A percentile compares a stretch with the other conserved stretches of the same genome.
Evolutionary conservation across 2,888 invertebrate genomes (phyloP).

Genomic region (Leucophora obtusa): DNA sequence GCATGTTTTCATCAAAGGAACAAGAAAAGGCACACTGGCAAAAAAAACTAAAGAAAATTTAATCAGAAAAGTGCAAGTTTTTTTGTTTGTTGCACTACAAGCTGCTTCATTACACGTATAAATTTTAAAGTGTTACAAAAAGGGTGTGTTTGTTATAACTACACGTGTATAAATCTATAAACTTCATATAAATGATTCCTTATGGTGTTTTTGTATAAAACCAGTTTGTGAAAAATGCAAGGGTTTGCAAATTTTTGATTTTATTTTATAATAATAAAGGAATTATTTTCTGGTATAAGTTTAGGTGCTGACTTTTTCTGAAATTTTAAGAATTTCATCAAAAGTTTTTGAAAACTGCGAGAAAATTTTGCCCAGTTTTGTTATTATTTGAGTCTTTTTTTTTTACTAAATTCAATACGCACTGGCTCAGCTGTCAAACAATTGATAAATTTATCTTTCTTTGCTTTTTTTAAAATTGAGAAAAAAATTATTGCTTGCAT

Average conservation of each 20-base stretch:
- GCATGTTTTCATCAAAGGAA: slow-evolving; percentile 22
- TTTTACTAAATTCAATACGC: too few species aligned
- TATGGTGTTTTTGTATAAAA: slow-evolving; percentile 3
- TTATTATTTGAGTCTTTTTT: too few species aligned
- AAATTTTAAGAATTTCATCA: too few species aligned
- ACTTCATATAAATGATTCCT: slow-evolving; percentile 25
- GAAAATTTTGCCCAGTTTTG: too few species aligned
- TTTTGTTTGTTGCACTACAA: slow-evolving; percentile 3
- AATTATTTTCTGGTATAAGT: too few species aligned
- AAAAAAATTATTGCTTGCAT: too few species aligned
- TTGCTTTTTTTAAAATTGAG: too few species aligned
- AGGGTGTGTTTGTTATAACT: slow-evolving; percentile 24
- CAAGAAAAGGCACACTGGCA: slow-evolving; percentile 18
- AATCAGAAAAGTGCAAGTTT: slow-evolving; percentile 47
- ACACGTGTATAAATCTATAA: slow-evolving; percentile 9
- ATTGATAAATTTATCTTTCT: too few species aligned
- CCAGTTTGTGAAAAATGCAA: not conserved
- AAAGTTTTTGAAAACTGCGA: too few species aligned
- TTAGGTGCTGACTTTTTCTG: too few species aligned
- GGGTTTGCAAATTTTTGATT: not conserved
- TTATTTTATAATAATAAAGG: too few species aligned
- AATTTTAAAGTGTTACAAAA: slow-evolving; percentile 39
- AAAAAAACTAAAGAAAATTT: slow-evolving; percentile 27
- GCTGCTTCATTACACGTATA: slow-evolving; percentile 20
- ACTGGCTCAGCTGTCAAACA: too few species aligned